These are phyloP conservation scores for Shinisaurus crocodilurus DNA, from an alignment of 2,113 vertebrate species.

Conservation along the genomic window DNA sequence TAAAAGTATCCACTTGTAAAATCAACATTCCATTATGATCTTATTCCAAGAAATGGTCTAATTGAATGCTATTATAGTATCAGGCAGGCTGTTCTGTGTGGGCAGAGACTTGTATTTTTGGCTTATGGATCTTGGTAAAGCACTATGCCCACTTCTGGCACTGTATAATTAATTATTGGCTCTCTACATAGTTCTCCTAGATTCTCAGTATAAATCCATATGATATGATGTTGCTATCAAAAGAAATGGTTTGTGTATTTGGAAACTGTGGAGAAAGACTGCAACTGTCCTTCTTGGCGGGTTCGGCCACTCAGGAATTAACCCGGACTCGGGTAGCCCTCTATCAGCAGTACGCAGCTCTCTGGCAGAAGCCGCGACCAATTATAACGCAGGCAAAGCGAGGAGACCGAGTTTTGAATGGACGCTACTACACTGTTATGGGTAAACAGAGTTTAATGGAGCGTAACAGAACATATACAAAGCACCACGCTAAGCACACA, in stretches of 20 bases:
- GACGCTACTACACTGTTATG: too few relatives aligned
- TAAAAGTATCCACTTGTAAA: constrained; percentile 30
- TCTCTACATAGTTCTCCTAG: not conserved
- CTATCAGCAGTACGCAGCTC: too few relatives aligned
- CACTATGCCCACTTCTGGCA: not conserved
- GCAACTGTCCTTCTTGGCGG: too few relatives aligned
- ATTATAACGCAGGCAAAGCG: too few relatives aligned
- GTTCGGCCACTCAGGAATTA: too few relatives aligned
- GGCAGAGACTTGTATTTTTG: not conserved
- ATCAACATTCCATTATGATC: not conserved
- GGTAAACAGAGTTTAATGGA: too few relatives aligned
- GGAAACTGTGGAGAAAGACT: too few relatives aligned
- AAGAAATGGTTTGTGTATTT: not conserved
- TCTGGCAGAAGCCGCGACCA: too few relatives aligned
- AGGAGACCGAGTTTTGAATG: too few relatives aligned
- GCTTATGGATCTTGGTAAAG: not conserved
- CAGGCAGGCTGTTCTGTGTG: not conserved
- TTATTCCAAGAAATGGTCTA: constrained; percentile 7
- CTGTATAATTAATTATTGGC: not conserved
- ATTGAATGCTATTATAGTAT: constrained; percentile 25
- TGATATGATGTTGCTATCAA: not conserved
- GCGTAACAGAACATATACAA: too few relatives aligned
- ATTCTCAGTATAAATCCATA: not conserved
- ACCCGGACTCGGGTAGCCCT: too few relatives aligned
- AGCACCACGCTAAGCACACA: too few relatives aligned